These are phyloP conservation scores for Littorina saxatilis DNA, from an alignment of 1,140 invertebrate genomes.

Conservation along the genomic window DNA sequence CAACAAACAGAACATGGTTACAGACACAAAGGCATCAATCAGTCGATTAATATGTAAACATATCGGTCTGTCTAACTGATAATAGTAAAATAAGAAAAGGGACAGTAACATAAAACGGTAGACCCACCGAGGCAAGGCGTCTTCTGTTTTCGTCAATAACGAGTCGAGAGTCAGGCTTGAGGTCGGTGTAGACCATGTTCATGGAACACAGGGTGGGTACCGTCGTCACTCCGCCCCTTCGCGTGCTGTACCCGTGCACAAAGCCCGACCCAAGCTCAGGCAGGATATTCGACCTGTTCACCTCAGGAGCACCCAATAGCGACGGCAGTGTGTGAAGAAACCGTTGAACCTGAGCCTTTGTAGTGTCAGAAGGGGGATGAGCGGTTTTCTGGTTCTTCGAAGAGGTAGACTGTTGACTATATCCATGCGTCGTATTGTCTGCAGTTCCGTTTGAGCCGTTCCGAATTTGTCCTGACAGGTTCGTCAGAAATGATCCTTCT, in stretches of 20 bases:
- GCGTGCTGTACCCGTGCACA: conserved; percentile 54
- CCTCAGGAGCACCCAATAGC: conserved; percentile 37
- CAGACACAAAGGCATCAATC: no score
- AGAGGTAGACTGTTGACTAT: no score
- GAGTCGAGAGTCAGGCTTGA: conserved; percentile 48
- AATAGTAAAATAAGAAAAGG: no score
- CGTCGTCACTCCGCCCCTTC: conserved; percentile 52
- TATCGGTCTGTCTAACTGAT: no score
- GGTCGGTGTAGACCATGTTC: conserved; percentile 47
- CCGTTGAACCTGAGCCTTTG: background rate
- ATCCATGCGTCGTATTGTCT: no score
- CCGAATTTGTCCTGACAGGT: background rate
- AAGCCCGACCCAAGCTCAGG: conserved; percentile 43
- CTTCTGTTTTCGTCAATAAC: conserved; percentile 53
- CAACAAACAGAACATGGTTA: no score
- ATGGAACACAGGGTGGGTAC: conserved; percentile 47
- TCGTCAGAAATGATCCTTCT: background rate
- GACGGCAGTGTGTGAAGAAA: conserved; percentile 33
- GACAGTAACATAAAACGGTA: background rate
- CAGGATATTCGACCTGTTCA: conserved; percentile 46
- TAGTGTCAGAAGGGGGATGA: no score
- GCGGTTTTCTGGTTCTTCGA: no score
- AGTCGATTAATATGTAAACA: no score
- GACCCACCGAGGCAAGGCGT: conserved; percentile 41
- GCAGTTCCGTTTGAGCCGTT: no score